Percentiles rank a stretch among this genome's conserved stretches.
Conservation (phyloP, 1,140 invertebrate species). For the Aphis craccivora region DNA sequence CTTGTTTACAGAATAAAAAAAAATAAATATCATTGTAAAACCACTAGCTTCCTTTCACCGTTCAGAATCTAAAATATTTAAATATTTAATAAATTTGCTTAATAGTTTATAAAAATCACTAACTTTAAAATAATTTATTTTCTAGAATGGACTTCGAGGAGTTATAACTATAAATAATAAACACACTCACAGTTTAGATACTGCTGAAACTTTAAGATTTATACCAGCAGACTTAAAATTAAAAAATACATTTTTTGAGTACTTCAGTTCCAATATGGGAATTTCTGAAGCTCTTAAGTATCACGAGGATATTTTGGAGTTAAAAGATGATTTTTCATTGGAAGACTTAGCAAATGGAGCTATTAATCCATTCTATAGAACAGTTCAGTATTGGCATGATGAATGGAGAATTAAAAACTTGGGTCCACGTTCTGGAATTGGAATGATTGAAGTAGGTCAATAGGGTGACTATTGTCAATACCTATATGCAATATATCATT, state of each 20-base stretch:
- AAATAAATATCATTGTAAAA: no score
- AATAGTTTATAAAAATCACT: not conserved
- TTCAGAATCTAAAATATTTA: no score
- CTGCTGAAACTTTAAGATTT: not conserved
- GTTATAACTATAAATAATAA: not conserved
- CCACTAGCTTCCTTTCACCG: no score
- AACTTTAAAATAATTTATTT: not conserved
- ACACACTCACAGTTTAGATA: not conserved
- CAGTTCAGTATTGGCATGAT: not conserved
- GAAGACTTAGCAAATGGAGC: not conserved
- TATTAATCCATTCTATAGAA: not conserved
- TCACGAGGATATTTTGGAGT: not conserved
- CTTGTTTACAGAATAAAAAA: no score
- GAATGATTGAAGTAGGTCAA: not conserved
- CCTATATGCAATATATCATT: not conserved
- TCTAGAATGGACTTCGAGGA: not conserved
- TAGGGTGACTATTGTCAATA: not conserved
- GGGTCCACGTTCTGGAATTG: conserved; percentile 2
- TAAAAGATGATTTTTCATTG: not conserved
- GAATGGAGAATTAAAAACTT: not conserved
- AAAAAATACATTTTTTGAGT: conserved; percentile 9
- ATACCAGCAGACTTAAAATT: not conserved
- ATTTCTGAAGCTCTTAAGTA: not conserved
- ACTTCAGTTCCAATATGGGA: not conserved
- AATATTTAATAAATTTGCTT: no score